Evolutionary conservation across 1,140 invertebrate genomes (phyloP).

Genomic region (Chlorops oryzae): DNA sequence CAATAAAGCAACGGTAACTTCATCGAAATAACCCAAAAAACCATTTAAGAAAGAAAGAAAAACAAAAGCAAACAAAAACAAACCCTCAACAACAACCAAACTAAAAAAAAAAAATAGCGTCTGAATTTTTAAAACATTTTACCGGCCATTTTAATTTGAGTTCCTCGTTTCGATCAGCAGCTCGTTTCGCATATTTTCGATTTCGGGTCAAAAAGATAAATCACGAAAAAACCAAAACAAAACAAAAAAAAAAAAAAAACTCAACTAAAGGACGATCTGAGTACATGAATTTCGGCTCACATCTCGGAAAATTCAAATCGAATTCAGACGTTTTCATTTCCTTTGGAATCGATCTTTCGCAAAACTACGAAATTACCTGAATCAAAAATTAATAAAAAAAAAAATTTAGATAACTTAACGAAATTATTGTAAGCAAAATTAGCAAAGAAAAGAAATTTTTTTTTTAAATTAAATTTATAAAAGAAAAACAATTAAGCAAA

Average conservation of each 20-base stretch:
- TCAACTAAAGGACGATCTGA: no score
- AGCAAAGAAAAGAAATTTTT: slow-evolving; percentile 1
- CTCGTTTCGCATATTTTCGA: no score
- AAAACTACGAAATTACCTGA: slow-evolving; percentile 47
- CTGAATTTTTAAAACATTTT: slow-evolving; percentile 31
- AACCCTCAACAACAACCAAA: background rate
- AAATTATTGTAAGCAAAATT: no score
- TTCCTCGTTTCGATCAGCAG: slow-evolving; percentile 3
- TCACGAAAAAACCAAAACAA: no score
- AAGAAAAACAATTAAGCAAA: no score
- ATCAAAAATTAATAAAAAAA: slow-evolving; percentile 18
- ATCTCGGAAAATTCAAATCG: slow-evolving; percentile 26
- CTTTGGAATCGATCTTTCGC: slow-evolving; percentile 25
- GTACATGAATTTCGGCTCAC: slow-evolving; percentile 16
- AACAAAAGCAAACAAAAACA: background rate
- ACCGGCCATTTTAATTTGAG: slow-evolving; percentile 10
- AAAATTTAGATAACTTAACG: slow-evolving; percentile 18
- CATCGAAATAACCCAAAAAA: no score
- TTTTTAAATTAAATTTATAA: no score
- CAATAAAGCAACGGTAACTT: no score
- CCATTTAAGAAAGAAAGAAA: background rate
- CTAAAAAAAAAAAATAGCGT: slow-evolving; percentile 36
- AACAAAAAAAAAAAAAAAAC: no score
- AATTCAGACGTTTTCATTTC: slow-evolving; percentile 40
- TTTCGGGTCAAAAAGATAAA: no score